Base-by-base conservation (phyloP, 1,140 invertebrate species). In the Drosophila parvula region DNA sequence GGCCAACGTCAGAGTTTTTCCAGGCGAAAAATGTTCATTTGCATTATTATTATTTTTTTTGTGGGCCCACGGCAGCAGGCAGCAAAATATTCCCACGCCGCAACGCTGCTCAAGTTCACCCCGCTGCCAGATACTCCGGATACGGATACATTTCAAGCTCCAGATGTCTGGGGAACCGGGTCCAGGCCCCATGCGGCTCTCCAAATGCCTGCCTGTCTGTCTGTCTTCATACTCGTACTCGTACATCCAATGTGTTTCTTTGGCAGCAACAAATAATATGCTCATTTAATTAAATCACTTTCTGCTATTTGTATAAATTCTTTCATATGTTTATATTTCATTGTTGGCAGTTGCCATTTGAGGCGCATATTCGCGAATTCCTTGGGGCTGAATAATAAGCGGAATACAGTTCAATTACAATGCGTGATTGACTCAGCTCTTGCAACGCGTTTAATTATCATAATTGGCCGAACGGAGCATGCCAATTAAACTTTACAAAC, bases 81-180 rank as follows among this genome's bases (percentile, higher is more conserved):
- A 38, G 51, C 18, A 40, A 71, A 47, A 86, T 63, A 50, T 88
- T 86, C 83, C 79, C 83, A 86, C 83, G 84, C 83, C 75, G 65
- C 51, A 47, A 57, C 36, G 48, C 27, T 50, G 51, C 64, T 61
- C 83, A 86, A 88, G 79, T 78, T 77, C 83, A 74, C 53, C 58
- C 78, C 78, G 68, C 65, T 81, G 62, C 70, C 48, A 75, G 62
- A 56, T 53, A 60, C 43, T 18, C 57, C 28, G 27, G 67, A 73
- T 78, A 62, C 78, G 61, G 53, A 57, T 71, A 71, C 47, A 27
- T 45, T 55, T 61, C 44, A 40, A 63, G 81, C 75, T 57, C 45
- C 71, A 77, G 55, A 76, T 75, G 62, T 41, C 47, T 64, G n/a
- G 32, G 30, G 27, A 57, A 38, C 44, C 16, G 14, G 50, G 28